Base-by-base conservation (phyloP, 2,888 invertebrate species). In the Myathropa florea region DNA sequence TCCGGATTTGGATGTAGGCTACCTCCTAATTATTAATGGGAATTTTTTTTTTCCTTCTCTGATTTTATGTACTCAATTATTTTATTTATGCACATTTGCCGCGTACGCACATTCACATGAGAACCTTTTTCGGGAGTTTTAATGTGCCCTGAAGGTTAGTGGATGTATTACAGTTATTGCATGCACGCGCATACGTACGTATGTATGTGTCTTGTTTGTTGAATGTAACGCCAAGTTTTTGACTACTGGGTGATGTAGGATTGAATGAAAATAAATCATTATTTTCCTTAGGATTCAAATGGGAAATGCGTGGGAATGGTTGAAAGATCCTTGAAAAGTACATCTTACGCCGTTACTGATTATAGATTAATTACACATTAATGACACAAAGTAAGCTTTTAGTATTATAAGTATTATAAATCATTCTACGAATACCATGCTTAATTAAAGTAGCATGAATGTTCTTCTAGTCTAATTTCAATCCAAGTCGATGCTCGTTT, bases 11-110 rank as follows among this genome's bases (percentile, higher is more conserved):
- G 72, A 82, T 85, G 60, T 81, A 73, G 68, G 68, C 77, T 82
- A 82, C 39, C 76, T 60, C 55, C 85, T 72, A 82, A 85, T 85
- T 85, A 81, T 81, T 80, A 61, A 77, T 81, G 81, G 72, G 81
- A 46, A 68, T 84, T 33, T 12, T 12, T 6, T 77, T 67, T 77
- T 75, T 70, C 18, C 30, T 28, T 33, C 28, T 71, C 64, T 57
- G 63, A 61, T 76, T 79, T 39, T 59, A 63, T 61, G 18, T 68
- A 63, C 59, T 59, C 60, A 36, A 72, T 61, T 64, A 71, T 65
- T 18, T 39, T 75, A 23, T 80, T 55, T 10, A 59, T 26, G 24
- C 24, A 12, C 12, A 57, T 57, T 57, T 12, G 57, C 1, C 57
- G 46, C 18, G 18, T 7, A 46, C 46, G 46, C 46, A 46, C 18